phyloP scores from a whole-genome alignment of 2,797 vertebrate species.

The Stomatorhinus walkeri region DNA sequence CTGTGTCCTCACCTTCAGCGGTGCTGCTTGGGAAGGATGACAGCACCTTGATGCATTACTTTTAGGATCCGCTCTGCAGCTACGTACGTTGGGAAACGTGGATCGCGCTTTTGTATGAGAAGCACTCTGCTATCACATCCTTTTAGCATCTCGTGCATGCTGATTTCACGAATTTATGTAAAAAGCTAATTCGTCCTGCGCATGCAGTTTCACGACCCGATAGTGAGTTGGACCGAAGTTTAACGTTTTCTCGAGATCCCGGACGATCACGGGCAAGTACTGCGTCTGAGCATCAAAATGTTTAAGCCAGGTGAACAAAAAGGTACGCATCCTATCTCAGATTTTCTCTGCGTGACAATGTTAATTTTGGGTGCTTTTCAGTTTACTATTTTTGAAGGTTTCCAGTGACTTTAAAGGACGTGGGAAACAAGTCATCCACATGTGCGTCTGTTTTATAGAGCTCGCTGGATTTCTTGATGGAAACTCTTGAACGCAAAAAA shows the following conservation, averaged over 20 bases:
- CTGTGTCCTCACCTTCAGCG: constrained; percentile 8
- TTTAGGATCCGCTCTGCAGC: not conserved
- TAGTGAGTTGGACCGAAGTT: constrained; percentile 11
- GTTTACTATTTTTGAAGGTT: not conserved
- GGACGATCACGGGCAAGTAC: not conserved
- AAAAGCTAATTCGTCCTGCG: constrained; percentile 13
- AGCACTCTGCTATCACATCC: not conserved
- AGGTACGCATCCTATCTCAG: constrained; percentile 6
- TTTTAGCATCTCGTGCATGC: constrained; percentile 17
- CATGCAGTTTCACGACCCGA: constrained; percentile 1
- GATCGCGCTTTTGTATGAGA: not conserved
- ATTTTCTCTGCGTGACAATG: constrained; percentile 24
- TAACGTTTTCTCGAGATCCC: not conserved
- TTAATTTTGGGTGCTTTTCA: constrained; percentile 20
- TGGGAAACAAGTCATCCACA: not conserved
- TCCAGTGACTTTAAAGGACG: constrained; percentile 15
- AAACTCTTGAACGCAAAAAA: constrained; percentile 12
- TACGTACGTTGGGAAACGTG: not conserved
- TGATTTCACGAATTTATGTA: constrained; percentile 16
- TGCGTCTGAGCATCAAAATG: not conserved
- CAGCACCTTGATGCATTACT: not conserved
- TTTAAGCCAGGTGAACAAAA: constrained; percentile 14
- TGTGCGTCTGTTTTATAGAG: constrained; percentile 16
- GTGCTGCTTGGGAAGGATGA: not conserved
- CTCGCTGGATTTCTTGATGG: constrained; percentile 34